phyloP scores from a whole-genome alignment of 2,888 invertebrate species.

The Dioctria linearis region DNA sequence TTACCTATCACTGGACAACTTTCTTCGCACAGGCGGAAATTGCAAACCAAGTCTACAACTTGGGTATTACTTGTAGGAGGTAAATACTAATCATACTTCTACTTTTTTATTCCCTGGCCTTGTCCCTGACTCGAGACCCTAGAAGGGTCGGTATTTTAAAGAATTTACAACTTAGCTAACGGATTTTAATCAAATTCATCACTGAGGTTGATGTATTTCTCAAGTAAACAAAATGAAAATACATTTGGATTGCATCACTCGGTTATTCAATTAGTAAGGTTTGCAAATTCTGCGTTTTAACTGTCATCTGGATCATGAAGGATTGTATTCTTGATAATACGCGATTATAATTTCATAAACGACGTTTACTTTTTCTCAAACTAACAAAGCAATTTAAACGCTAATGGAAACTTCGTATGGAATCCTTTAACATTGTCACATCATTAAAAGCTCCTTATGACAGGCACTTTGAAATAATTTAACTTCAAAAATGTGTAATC shows the following conservation, averaged over 20 bases:
- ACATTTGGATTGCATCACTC: background rate
- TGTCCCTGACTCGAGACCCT: background rate
- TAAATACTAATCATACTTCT: background rate
- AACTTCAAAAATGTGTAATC: background rate
- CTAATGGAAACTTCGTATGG: background rate
- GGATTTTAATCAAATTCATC: background rate
- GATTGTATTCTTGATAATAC: background rate
- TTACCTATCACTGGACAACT: background rate
- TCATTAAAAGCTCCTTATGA: slow-evolving; percentile 14
- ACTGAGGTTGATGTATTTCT: no score
- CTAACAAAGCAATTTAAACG: background rate
- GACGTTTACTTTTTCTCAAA: no score
- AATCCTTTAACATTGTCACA: background rate
- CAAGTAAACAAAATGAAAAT: background rate
- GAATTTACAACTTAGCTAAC: background rate
- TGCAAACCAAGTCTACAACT: background rate
- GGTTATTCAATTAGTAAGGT: background rate
- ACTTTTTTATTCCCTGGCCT: background rate
- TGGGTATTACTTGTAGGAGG: background rate
- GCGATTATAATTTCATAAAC: no score
- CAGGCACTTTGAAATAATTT: background rate
- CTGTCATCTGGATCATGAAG: slow-evolving; percentile 38
- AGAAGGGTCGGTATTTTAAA: background rate
- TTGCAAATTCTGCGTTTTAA: slow-evolving; percentile 29
- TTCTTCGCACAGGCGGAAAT: slow-evolving; percentile 1